Evolutionary conservation across 1,140 invertebrate genomes (phyloP).

Genomic region (Zaprionus africanus): DNA sequence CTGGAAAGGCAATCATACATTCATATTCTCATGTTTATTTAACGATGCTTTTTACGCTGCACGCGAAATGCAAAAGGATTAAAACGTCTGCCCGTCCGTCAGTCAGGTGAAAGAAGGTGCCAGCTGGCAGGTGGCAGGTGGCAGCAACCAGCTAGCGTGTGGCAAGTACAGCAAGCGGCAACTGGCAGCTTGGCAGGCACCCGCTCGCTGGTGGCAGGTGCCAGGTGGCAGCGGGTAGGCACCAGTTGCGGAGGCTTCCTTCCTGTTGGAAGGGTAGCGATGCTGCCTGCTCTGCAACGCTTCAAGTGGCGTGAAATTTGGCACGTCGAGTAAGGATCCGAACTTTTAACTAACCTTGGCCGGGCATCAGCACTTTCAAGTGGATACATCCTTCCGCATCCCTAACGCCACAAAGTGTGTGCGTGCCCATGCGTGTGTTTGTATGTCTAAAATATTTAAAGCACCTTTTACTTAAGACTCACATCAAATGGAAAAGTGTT

Average conservation of each 20-base stretch:
- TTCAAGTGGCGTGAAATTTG: constrained; percentile 76
- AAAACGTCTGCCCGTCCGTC: constrained; percentile 47
- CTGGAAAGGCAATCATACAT: constrained; percentile 65
- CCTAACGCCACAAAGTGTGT: not conserved
- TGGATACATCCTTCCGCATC: constrained; percentile 27
- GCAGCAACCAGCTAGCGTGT: constrained; percentile 10
- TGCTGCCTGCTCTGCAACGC: constrained; percentile 11
- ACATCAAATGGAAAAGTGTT: constrained; percentile 60
- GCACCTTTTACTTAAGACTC: constrained; percentile 54
- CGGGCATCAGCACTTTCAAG: constrained; percentile 50
- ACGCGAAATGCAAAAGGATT: constrained; percentile 76
- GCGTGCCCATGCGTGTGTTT: constrained; percentile 11
- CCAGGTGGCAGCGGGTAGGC: not conserved
- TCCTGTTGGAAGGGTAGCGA: not conserved
- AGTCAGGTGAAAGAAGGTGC: not conserved
- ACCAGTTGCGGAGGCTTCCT: constrained; percentile 1
- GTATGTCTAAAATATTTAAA: constrained; percentile 53
- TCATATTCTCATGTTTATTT: constrained; percentile 81
- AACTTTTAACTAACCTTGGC: constrained; percentile 73
- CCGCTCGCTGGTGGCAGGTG: not conserved
- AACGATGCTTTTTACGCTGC: constrained; percentile 79
- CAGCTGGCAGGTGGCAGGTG: not conserved
- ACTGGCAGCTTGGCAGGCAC: not conserved
- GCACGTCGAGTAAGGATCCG: constrained; percentile 62
- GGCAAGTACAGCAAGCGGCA: constrained; percentile 1